phyloP scores from a whole-genome alignment of 2,888 invertebrate genomes.

The Eudasyphora cyanicolor region DNA sequence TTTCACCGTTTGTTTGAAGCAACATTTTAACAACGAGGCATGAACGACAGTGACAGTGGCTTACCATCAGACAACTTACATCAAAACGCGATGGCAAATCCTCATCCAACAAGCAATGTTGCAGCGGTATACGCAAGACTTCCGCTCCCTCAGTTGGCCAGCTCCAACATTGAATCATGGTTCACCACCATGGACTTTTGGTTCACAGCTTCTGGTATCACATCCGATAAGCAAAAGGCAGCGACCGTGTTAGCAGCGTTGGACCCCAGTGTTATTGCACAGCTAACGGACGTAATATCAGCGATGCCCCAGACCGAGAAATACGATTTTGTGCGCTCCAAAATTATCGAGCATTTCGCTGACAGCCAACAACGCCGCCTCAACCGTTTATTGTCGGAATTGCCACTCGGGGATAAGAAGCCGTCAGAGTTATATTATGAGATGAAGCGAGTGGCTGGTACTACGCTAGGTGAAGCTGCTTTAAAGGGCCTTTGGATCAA shows the following conservation, averaged over 20 bases:
- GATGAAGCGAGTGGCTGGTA: constrained; percentile 35
- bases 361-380: constrained; percentile 28
- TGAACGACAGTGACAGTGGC: not conserved
- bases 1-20: too few relatives aligned
- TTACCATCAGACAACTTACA: not conserved
- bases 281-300: constrained; percentile 30
- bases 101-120: not conserved
- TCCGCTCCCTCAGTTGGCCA: constrained; percentile 6
- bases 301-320: constrained; percentile 22
- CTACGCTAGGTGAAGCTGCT: constrained; percentile 23
- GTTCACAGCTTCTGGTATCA: constrained; percentile 46
- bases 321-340: constrained; percentile 26
- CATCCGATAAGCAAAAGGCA: constrained; percentile 37
- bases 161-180: constrained; percentile 20
- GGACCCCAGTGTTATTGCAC: constrained; percentile 26
- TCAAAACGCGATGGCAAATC: too few relatives aligned
- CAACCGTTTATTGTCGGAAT: constrained; percentile 35
- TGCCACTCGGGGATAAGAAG: constrained; percentile 39
- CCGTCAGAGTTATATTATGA: constrained; percentile 30
- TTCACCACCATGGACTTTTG: constrained; percentile 46
- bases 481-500: constrained; percentile 21
- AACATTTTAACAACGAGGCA: too few relatives aligned
- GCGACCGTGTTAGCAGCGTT: constrained; percentile 38
- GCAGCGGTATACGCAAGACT: not conserved
- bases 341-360: constrained; percentile 37